Evolutionary conservation across 2,888 invertebrate species (phyloP).

Genomic region (Apamea anceps): DNA sequence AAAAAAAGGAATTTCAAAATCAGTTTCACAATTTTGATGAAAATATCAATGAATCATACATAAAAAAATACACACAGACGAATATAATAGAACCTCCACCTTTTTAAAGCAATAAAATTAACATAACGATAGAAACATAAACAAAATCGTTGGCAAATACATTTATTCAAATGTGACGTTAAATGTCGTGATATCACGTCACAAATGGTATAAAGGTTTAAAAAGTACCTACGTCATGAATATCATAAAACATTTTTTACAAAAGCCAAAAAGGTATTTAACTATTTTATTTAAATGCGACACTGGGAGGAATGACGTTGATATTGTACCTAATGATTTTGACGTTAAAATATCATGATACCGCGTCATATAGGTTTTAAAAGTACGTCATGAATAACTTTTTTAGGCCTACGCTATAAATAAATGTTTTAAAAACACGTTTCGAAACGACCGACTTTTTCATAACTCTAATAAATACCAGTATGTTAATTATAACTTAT

Average conservation of each 20-base stretch:
- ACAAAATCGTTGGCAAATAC: background rate
- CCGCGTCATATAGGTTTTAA: background rate
- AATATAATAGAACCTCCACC: background rate
- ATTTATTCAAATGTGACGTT: background rate
- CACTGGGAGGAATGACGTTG: background rate
- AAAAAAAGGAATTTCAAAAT: background rate
- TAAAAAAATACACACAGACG: background rate
- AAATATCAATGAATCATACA: background rate
- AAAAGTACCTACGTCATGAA: slow-evolving; percentile 19
- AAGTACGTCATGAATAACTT: background rate
- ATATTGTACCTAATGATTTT: background rate
- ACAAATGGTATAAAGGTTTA: background rate
- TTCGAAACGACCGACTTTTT: background rate
- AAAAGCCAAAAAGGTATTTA: background rate
- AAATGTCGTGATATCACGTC: background rate
- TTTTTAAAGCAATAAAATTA: background rate
- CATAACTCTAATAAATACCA: background rate
- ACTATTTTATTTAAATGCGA: background rate
- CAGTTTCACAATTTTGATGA: background rate
- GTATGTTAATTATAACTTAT: background rate
- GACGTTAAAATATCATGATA: background rate
- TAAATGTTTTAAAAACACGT: background rate
- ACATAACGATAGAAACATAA: background rate
- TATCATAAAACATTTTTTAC: background rate
- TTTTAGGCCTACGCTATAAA: background rate